A percentile compares a stretch with the other conserved stretches of the same genome.
Evolutionary conservation across 1,140 invertebrate genomes (phyloP).

Genomic region (Aradophagus sp.): DNA sequence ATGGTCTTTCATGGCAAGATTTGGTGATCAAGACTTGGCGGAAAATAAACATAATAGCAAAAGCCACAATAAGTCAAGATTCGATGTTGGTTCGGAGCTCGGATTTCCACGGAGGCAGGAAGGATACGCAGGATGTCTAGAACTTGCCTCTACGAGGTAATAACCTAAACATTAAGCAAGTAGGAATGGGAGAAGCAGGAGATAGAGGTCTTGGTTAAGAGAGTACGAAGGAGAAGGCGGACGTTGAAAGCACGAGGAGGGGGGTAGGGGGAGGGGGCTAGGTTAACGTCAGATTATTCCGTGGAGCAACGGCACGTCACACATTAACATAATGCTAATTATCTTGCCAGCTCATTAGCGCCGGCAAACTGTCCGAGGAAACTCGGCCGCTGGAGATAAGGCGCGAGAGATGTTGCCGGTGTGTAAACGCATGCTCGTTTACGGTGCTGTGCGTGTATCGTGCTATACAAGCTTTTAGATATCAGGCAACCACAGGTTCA

Average conservation of each 20-base stretch:
- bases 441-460: slow-evolving; percentile 28
- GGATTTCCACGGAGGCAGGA: no score
- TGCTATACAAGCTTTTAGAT: slow-evolving; percentile 18
- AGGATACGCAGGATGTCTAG: slow-evolving; percentile 25
- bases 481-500: slow-evolving; percentile 35
- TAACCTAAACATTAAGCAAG: slow-evolving; percentile 54
- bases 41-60: no score
- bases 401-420: slow-evolving; percentile 40
- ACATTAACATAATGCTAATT: slow-evolving; percentile 76
- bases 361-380: slow-evolving; percentile 74
- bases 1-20: no score
- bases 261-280: slow-evolving; percentile 53
- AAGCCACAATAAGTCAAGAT: no score
- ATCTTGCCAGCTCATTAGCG: slow-evolving; percentile 75
- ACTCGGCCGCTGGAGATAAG: slow-evolving; percentile 65
- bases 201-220: slow-evolving; percentile 50
- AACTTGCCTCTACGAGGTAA: slow-evolving; percentile 50
- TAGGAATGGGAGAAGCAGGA: slow-evolving; percentile 37
- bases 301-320: slow-evolving; percentile 65
- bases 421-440: slow-evolving; percentile 47
- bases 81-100: no score
- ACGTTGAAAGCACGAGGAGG: slow-evolving; percentile 16
- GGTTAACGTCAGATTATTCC: slow-evolving; percentile 69
- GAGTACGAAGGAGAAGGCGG: slow-evolving; percentile 25
- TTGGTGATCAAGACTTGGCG: no score